Evolutionary conservation across 2,888 invertebrate genomes (phyloP).

Genomic region (Drosophila colorata): DNA sequence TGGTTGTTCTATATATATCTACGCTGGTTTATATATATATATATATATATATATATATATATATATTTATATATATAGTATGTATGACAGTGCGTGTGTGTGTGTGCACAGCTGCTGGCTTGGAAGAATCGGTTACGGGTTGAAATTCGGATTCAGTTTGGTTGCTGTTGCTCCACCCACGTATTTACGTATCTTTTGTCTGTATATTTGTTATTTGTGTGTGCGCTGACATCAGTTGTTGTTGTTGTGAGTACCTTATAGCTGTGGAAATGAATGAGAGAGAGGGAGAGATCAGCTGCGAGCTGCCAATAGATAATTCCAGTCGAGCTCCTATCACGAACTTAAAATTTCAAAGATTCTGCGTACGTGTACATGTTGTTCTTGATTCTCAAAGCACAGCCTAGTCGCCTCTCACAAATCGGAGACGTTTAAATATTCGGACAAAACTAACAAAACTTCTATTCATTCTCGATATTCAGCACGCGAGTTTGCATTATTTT

Average conservation of each 20-base stretch:
- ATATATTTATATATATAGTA: conserved; percentile 1
- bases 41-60: conserved; percentile 4
- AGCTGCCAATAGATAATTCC: conserved; percentile 45
- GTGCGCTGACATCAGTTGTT: conserved; percentile 40
- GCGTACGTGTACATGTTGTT: conserved; percentile 71
- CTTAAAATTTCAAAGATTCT: conserved; percentile 61
- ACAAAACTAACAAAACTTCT: neutral
- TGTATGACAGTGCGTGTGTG: conserved; percentile 9
- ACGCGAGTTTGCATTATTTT: conserved; percentile 12
- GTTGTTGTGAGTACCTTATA: conserved; percentile 35
- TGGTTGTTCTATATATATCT: conserved; percentile 31
- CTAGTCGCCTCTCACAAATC: conserved; percentile 14
- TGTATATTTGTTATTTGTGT: conserved; percentile 26
- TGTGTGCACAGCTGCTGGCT: conserved; percentile 60
- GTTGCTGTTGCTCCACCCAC: conserved; percentile 25
- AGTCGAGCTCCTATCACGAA: conserved; percentile 48
- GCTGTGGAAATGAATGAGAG: conserved; percentile 42
- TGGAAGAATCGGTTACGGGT: conserved; percentile 74
- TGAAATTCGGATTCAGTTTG: conserved; percentile 69
- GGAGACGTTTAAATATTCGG: neutral
- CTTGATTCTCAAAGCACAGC: conserved; percentile 47
- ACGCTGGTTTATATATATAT: conserved; percentile 8
- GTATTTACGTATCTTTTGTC: conserved; percentile 19
- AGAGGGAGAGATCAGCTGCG: conserved; percentile 31
- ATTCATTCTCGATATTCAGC: neutral